phyloP scores from a whole-genome alignment of 2,797 vertebrate species.

The Amblyopsis hoosieri region DNA sequence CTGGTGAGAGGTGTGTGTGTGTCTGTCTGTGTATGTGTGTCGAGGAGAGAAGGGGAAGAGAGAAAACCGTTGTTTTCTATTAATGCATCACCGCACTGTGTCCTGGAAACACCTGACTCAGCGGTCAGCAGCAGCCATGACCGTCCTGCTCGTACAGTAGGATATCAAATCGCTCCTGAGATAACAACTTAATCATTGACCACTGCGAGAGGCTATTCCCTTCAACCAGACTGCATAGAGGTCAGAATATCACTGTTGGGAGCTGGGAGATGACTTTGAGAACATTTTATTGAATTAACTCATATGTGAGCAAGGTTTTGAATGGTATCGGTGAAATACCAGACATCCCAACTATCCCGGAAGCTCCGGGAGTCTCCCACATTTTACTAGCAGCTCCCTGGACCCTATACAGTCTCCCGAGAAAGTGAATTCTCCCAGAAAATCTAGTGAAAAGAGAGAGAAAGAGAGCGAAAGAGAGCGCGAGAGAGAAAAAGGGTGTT shows the following conservation, averaged over 20 bases:
- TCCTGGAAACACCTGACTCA: constrained; percentile 87
- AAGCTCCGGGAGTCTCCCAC: too few species aligned
- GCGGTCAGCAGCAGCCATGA: constrained; percentile 17
- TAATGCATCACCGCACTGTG: constrained; percentile 74
- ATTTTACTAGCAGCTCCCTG: too few species aligned
- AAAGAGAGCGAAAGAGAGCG: too few species aligned
- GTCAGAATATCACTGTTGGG: constrained; percentile 82
- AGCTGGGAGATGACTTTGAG: not conserved
- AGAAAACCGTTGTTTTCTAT: constrained; percentile 83
- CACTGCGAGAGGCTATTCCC: constrained; percentile 97
- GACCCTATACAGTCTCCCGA: too few species aligned
- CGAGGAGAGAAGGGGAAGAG: constrained; percentile 10
- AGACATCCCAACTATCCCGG: constrained; percentile 35
- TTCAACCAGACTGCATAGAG: constrained; percentile 90
- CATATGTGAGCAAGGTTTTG: not conserved
- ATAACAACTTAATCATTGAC: constrained; percentile 99
- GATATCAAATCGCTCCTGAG: constrained; percentile 94
- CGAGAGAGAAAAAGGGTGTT: too few species aligned
- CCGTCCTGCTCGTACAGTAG: constrained; percentile 59
- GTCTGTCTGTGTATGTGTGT: not conserved
- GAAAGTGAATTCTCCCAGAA: too few species aligned
- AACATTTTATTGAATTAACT: not conserved
- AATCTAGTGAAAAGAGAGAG: too few species aligned
- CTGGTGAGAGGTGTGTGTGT: constrained; percentile 30
- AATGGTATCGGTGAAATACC: not conserved